Evolutionary conservation across 2,113 vertebrate species (phyloP).

Genomic region (Atrichornis clamosus): DNA sequence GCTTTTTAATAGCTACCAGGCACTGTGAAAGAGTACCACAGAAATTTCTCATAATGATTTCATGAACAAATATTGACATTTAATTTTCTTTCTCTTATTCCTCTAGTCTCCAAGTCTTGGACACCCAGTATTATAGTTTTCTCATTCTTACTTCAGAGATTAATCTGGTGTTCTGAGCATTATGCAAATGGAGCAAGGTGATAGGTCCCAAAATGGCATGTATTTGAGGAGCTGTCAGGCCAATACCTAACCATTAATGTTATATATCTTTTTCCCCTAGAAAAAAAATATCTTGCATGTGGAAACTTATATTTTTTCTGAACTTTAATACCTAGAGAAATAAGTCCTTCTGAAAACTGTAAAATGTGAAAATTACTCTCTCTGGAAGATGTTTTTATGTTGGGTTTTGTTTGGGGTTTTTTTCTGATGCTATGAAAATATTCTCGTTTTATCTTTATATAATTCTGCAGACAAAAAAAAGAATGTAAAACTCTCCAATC

Average conservation of each 20-base stretch:
- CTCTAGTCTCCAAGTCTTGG: background rate
- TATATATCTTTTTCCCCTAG: background rate
- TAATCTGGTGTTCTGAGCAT: background rate
- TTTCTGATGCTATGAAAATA: background rate
- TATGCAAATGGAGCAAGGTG: background rate
- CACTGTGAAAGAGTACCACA: background rate
- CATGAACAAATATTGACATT: slow-evolving; percentile 25
- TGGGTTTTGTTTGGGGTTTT: background rate
- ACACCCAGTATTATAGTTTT: background rate
- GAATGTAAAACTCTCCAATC: background rate
- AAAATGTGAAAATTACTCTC: background rate
- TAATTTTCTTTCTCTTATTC: background rate
- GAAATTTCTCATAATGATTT: background rate
- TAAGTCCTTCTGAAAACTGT: background rate
- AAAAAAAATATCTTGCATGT: background rate
- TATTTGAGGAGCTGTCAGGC: background rate
- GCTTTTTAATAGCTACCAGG: background rate
- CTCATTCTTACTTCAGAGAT: background rate
- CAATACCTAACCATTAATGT: background rate
- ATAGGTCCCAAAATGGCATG: background rate
- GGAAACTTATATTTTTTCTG: background rate
- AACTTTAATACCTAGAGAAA: background rate
- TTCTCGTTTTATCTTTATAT: background rate
- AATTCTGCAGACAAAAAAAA: background rate
- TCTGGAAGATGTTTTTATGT: background rate